Base-by-base conservation (phyloP, 2,113 vertebrate species). In the Pachyramphus minor region DNA sequence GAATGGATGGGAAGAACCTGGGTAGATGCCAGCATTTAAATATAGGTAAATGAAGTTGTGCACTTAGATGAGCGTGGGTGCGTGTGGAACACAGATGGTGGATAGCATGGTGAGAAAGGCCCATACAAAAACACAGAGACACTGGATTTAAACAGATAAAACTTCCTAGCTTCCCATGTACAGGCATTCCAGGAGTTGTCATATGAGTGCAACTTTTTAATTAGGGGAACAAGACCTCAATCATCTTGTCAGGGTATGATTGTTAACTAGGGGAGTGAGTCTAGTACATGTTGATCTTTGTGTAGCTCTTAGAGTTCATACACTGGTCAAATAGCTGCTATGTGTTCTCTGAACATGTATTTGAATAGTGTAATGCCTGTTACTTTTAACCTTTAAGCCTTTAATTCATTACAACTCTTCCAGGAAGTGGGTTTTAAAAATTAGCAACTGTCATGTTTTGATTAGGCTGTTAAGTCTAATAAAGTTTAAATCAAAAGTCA, bases 401-500 rank as follows among this genome's bases (percentile, higher is more conserved):
- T 85, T 53, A 58, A 59, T 90, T 94, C 31, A 62, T 8, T 30
- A 5, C 20, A 23, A 2, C 19, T 44, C 30, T 80, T 84, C 33
- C 31, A 81, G 49, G 64, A 68, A 60, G 41, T 52, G 18, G 8
- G 28, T 66, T 82, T 92, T 87, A 55, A 93, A 93, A 94, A 27
- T 69, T 42, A 69, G 35, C 33, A 53, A 14, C 55, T 78, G 53
- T 44, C 18, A 7, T 69, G 17, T 87, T 87, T 17, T 83, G 49
- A 73, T 94, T n/a, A 60, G 45, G 33, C 42, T 93, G 12, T 55
- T 53, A n/a, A 82, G 88, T 83, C 37, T 73, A 47, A 73, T 67
- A 35, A 85, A 79, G 52, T 96, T 92, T 86, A 91, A 96, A 82
- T 68, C 89, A 44, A n/a, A 95, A 88, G 30, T 69, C 41, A 63